A percentile compares a stretch with the other conserved stretches of the same genome.
These are phyloP conservation scores for Drosophila dunni DNA, from an alignment of 1,140 invertebrate genomes.

Conservation along the genomic window DNA sequence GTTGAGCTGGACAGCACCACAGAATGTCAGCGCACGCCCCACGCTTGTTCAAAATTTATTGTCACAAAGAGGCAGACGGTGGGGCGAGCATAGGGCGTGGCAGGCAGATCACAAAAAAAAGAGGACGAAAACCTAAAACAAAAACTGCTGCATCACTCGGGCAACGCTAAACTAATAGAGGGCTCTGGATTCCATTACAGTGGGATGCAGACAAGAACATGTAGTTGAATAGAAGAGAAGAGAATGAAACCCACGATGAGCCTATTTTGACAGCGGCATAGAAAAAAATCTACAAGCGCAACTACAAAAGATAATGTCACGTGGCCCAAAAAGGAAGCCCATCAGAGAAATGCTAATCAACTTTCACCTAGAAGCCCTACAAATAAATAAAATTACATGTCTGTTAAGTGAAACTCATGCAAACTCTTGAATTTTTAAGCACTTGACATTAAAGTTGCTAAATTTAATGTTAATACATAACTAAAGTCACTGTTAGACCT, in stretches of 20 bases:
- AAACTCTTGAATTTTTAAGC: neutral
- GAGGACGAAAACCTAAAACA: conserved; percentile 1
- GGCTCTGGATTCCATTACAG: conserved; percentile 43
- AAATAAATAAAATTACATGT: neutral
- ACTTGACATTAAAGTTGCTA: neutral
- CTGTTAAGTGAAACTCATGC: neutral
- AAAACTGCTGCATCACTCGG: conserved; percentile 32
- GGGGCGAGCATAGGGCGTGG: conserved; percentile 36
- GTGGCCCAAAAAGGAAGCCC: neutral
- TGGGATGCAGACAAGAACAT: neutral
- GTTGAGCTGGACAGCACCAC: conserved; percentile 52
- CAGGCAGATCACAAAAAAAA: conserved; percentile 9
- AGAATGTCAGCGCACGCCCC: conserved; percentile 74
- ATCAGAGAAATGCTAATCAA: conserved; percentile 20
- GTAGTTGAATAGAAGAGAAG: conserved; percentile 23
- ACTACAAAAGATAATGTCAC: conserved; percentile 27
- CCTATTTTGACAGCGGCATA: conserved; percentile 8
- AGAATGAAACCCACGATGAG: conserved; percentile 24
- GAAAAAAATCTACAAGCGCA: conserved; percentile 2
- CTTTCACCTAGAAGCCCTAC: conserved; percentile 4
- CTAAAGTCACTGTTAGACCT: neutral
- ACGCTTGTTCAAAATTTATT: conserved; percentile 78
- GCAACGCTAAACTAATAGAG: conserved; percentile 73
- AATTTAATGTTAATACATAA: neutral
- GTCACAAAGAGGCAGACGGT: conserved; percentile 54